phyloP scores from a whole-genome alignment of 2,888 invertebrate genomes.

The Agrochola lychnidis region DNA sequence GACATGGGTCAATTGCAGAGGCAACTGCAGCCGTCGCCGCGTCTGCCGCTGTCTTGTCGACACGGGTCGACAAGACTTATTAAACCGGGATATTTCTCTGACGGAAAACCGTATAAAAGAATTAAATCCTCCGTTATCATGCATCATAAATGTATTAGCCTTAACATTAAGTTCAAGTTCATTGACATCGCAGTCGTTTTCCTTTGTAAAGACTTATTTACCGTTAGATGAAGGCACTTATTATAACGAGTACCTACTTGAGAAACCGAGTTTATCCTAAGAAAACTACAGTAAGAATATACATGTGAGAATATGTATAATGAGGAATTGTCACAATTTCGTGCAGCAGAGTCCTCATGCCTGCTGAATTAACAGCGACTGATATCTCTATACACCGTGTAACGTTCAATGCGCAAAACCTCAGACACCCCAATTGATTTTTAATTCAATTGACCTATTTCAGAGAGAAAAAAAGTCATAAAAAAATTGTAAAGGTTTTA shows the following conservation, averaged over 20 bases:
- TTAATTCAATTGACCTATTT: too few species aligned
- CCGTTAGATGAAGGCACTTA: slow-evolving; percentile 35
- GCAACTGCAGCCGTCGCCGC: too few species aligned
- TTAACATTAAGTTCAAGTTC: slow-evolving; percentile 50
- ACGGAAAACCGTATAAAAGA: neutral
- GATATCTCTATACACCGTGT: neutral
- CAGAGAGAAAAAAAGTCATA: too few species aligned
- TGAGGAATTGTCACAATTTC: neutral
- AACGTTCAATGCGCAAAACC: too few species aligned
- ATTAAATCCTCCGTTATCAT: neutral
- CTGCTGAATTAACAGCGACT: neutral
- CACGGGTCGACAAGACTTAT: neutral
- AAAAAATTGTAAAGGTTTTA: too few species aligned
- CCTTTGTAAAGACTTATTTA: slow-evolving; percentile 13
- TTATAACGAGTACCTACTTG: slow-evolving; percentile 11
- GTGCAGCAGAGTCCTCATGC: neutral
- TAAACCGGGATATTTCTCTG: neutral
- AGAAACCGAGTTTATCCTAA: neutral
- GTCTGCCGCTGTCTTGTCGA: too few species aligned
- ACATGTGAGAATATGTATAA: neutral
- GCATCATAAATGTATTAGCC: neutral
- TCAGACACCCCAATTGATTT: too few species aligned
- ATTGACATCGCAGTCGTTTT: slow-evolving; percentile 37
- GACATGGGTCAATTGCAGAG: too few species aligned
- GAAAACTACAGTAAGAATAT: slow-evolving; percentile 21